Evolutionary conservation across 1,140 invertebrate genomes (phyloP).

Genomic region (Reticulitermes speratus): DNA sequence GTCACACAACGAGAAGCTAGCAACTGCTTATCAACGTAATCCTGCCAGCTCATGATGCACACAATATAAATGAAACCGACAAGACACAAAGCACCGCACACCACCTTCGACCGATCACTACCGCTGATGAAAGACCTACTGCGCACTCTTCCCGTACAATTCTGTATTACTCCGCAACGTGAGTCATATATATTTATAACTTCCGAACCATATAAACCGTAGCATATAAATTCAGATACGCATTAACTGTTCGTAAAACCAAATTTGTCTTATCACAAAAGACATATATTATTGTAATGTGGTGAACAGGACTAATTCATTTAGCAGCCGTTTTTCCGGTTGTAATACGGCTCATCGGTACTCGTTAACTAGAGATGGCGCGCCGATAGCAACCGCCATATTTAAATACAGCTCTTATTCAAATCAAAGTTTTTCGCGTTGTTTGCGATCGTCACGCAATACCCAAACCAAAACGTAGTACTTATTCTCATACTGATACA

Average conservation of each 20-base stretch:
- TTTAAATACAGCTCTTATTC: not conserved
- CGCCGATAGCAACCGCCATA: not conserved
- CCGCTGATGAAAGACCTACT: conserved; percentile 30
- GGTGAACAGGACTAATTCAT: not conserved
- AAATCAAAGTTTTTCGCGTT: not conserved
- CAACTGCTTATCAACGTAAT: conserved; percentile 97
- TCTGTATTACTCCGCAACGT: conserved; percentile 20
- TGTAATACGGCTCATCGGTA: not conserved
- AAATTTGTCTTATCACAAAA: not conserved
- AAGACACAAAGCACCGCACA: conserved; percentile 31
- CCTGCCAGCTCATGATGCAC: conserved; percentile 91
- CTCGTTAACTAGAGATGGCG: not conserved
- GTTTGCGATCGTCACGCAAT: not conserved
- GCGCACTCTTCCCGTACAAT: not conserved
- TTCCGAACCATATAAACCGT: not conserved
- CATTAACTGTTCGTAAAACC: not conserved
- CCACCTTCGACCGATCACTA: conserved; percentile 34
- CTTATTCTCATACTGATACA: too few species aligned
- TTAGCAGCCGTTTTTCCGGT: not conserved
- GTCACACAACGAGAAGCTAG: conserved; percentile 88
- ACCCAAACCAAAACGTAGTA: too few species aligned
- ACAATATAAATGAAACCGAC: conserved; percentile 26
- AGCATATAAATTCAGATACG: not conserved
- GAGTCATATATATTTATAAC: not conserved
- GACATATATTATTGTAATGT: not conserved